Conservation (phyloP, 2,888 invertebrate species). For the Mesochorus sp. region DNA sequence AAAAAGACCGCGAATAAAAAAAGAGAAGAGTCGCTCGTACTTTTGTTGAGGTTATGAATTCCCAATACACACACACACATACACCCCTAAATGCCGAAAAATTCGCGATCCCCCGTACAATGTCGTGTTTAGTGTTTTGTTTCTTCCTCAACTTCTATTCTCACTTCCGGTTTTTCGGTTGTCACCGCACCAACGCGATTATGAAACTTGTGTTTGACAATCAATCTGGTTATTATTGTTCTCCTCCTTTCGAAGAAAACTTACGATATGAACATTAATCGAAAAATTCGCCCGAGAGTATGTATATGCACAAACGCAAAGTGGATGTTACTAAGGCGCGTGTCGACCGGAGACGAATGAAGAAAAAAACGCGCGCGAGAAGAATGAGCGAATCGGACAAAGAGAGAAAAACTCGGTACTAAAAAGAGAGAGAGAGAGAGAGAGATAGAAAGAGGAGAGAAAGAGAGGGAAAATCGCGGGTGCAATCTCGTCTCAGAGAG, state of each 20-base stretch:
- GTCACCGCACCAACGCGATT: neutral
- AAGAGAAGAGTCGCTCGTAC: slow-evolving; percentile 22
- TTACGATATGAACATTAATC: neutral
- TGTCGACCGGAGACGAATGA: slow-evolving; percentile 21
- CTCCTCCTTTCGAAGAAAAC: neutral
- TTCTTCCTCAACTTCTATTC: slow-evolving; percentile 6
- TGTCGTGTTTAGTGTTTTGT: slow-evolving; percentile 3
- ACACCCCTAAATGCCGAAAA: slow-evolving; percentile 35
- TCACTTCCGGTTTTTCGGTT: slow-evolving; percentile 24
- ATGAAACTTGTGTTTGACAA: neutral
- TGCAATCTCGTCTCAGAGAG: slow-evolving; percentile 27
- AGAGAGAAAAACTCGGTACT: slow-evolving; percentile 7
- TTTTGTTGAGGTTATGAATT: slow-evolving; percentile 43
- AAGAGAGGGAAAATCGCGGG: slow-evolving; percentile 45
- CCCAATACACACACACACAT: neutral
- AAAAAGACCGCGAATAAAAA: too few relatives aligned
- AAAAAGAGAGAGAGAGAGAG: neutral
- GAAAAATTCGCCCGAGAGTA: slow-evolving; percentile 9
- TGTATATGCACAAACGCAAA: too few relatives aligned
- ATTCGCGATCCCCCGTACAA: slow-evolving; percentile 18
- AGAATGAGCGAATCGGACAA: slow-evolving; percentile 1
- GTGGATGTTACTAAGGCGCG: slow-evolving; percentile 3
- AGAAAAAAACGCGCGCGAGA: slow-evolving; percentile 35
- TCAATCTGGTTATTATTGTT: neutral
- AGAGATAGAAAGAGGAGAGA: neutral